Percentiles rank a stretch among this genome's conserved stretches.
These are phyloP conservation scores for Acrocephalus kingi DNA, from an alignment of 2,113 vertebrate species.

Conservation along the genomic window DNA sequence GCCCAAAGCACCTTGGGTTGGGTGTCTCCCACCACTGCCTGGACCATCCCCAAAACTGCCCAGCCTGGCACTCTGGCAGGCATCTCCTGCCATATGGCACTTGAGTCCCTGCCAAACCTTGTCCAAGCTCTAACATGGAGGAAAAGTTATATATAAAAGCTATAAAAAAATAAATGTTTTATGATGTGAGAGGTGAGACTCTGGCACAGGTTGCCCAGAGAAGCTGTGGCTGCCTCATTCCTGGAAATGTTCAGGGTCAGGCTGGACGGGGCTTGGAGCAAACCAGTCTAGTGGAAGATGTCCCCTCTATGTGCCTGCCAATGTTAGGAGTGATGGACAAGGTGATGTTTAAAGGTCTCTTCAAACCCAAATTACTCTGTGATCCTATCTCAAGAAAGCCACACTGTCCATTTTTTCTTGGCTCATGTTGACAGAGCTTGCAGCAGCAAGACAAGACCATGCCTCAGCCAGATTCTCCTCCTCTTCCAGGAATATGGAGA, in stretches of 20 bases:
- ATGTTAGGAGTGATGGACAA: neutral
- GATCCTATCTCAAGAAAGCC: neutral
- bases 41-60: neutral
- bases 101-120: neutral
- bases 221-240: neutral
- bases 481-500: neutral
- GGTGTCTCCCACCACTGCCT: neutral
- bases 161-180: neutral
- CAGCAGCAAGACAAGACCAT: neutral
- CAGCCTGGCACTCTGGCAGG: neutral
- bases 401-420: neutral
- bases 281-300: neutral
- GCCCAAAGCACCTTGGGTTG: rapidly evolving
- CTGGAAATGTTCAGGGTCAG: neutral
- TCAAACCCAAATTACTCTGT: neutral
- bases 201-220: neutral
- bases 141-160: neutral
- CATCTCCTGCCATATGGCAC: neutral
- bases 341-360: neutral
- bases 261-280: neutral
- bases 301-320: neutral
- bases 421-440: neutral
- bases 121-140: neutral
- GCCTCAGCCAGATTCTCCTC: neutral
- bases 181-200: neutral